phyloP scores from a whole-genome alignment of 2,113 vertebrate genomes.

The Ctenomys sociabilis region DNA sequence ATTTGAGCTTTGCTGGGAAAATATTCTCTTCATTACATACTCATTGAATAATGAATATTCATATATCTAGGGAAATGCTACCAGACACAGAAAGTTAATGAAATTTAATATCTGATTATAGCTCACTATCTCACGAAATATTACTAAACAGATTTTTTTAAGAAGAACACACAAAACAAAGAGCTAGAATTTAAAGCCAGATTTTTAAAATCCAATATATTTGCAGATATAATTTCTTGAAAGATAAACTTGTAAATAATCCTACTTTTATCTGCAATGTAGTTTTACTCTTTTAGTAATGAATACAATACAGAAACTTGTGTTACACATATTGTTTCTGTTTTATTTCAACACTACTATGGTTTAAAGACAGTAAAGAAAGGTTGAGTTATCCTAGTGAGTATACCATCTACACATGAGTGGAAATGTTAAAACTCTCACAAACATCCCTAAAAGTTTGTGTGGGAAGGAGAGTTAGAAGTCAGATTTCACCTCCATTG shows the following conservation, averaged over 20 bases:
- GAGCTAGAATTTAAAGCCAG: constrained; percentile 26
- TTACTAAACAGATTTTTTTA: background rate
- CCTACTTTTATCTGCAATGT: background rate
- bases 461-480: background rate
- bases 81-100: constrained; percentile 48
- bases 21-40: constrained; percentile 6
- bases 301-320: background rate
- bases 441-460: background rate
- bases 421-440: background rate
- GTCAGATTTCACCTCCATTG: background rate
- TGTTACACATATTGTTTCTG: background rate
- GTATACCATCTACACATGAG: background rate
- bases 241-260: background rate
- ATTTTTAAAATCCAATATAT: constrained; percentile 33
- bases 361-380: background rate
- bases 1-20: background rate
- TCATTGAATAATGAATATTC: constrained; percentile 49
- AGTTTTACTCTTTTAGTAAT: background rate
- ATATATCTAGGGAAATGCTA: background rate
- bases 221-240: constrained; percentile 13
- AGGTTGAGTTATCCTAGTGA: background rate
- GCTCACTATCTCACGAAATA: background rate
- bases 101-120: constrained; percentile 45
- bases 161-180: background rate
- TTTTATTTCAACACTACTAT: background rate